A percentile compares a stretch with the other conserved stretches of the same genome.
Evolutionary conservation across 1,140 invertebrate genomes (phyloP).

Genomic region (Popillia japonica): DNA sequence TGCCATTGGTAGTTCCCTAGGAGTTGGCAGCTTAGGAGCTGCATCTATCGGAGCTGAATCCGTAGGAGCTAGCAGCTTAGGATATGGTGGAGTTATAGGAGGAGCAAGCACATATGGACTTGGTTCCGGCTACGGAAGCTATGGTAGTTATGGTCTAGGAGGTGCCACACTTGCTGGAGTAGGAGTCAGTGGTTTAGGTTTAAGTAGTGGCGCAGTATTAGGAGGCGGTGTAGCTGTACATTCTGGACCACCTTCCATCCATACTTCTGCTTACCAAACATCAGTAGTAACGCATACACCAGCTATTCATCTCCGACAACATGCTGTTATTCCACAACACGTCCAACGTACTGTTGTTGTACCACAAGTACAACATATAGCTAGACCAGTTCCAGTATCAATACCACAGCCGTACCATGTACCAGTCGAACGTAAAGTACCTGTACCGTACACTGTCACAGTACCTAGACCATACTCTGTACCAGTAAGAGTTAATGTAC

Average conservation of each 20-base stretch:
- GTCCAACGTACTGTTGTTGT: slow-evolving; percentile 12
- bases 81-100: slow-evolving; percentile 13
- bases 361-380: slow-evolving; percentile 20
- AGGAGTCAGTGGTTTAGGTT: background rate
- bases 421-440: slow-evolving; percentile 50
- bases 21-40: background rate
- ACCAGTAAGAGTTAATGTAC: slow-evolving; percentile 55
- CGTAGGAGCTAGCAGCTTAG: background rate
- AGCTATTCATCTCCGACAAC: background rate
- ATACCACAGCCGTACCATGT: slow-evolving; percentile 57
- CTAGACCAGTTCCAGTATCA: slow-evolving; percentile 55
- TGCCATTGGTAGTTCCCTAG: slow-evolving; percentile 3
- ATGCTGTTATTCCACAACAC: slow-evolving; percentile 15
- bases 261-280: background rate
- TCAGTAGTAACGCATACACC: slow-evolving; percentile 5
- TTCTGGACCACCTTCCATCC: slow-evolving; percentile 20
- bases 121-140: background rate
- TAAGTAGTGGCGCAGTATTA: background rate
- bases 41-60: background rate
- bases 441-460: slow-evolving; percentile 54
- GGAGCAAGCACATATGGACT: background rate
- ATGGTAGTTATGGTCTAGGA: background rate
- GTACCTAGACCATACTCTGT: slow-evolving; percentile 51
- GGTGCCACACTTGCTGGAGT: background rate
- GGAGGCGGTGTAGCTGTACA: background rate